Evolutionary conservation across 2,888 invertebrate genomes (phyloP), one percentile per base, ranked within the genome.

Genomic region (Sarcophaga caerulescens): DNA sequence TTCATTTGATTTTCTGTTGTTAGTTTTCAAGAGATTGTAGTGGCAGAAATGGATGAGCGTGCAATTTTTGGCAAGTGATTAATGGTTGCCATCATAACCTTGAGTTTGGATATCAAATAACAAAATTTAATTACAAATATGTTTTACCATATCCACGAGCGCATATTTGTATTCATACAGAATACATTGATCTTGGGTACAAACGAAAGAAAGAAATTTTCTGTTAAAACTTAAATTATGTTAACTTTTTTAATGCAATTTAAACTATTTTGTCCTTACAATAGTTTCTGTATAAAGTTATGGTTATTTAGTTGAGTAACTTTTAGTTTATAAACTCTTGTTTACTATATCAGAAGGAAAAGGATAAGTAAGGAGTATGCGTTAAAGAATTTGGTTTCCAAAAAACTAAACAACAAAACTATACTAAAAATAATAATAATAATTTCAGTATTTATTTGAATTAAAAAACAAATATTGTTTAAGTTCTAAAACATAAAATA

Each of bases 21-120:
- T 60, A 60, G 60, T n/a, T 60, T 60, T 60, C 17, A 52, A 52
- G 60, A 21, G n/a, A 60, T 6, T 17, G 21, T 60, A 11, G 10
- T 60, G 60, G 52, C 17, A 52, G 12, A 17, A 52, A 12, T 52
- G 52, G 17, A 52, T 52, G 52, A 52, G 52, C 17, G 69, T 57
- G 45, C 25, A 68, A 74, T 79, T 85, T 79, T 82, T 73, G 62
- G 65, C 59, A 78, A 84, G 71, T 87, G 84, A 87, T 85, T 85
- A 84, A 85, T 85, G 79, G 66, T 52, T 76, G 70, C 57, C 69
- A 77, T 76, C 70, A 80, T 78, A 81, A 68, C 73, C 62, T 73
- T 60, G 66, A 73, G 35, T 77, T 76, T 81, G 45, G 25, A 23
- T 59, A 77, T 77, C 25, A 78, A 81, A 77, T 81, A 60, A 52